phyloP scores from a whole-genome alignment of 2,888 invertebrate species.

The Lepidocyrtinus sp. region DNA sequence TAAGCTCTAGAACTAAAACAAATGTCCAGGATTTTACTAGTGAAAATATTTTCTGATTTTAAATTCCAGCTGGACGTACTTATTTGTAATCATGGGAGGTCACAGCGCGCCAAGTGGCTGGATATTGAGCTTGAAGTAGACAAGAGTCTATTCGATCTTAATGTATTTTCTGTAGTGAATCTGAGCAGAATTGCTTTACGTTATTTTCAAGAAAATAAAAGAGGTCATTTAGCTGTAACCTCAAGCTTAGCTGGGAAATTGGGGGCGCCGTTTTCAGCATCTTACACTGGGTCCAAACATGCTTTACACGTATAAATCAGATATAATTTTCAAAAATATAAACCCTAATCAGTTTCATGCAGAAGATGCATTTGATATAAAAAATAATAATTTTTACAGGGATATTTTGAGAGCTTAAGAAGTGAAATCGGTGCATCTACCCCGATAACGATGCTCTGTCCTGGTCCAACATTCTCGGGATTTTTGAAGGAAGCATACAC shows the following conservation, averaged over 20 bases:
- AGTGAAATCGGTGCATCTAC: conserved; percentile 78
- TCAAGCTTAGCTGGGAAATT: conserved; percentile 83
- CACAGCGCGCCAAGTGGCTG: conserved; percentile 83
- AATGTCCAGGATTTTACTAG: too few species aligned
- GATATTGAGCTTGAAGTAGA: conserved; percentile 82
- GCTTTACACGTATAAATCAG: conserved; percentile 80
- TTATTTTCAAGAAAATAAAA: conserved; percentile 76
- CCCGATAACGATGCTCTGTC: conserved; percentile 80
- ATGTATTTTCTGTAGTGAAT: conserved; percentile 82
- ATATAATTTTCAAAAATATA: background rate
- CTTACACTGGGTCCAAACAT: conserved; percentile 83
- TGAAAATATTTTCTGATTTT: background rate
- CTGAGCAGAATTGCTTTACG: conserved; percentile 80
- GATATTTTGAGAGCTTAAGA: conserved; percentile 80
- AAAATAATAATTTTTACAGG: conserved; percentile 78
- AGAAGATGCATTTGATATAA: background rate
- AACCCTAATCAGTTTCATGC: background rate
- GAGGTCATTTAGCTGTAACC: conserved; percentile 82
- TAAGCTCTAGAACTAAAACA: conserved; percentile 70
- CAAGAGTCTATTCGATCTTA: conserved; percentile 82
- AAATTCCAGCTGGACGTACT: conserved; percentile 79
- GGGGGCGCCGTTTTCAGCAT: conserved; percentile 79
- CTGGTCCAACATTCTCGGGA: conserved; percentile 83
- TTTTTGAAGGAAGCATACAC: conserved; percentile 82
- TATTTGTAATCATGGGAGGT: conserved; percentile 86